Conservation (phyloP, 1,140 invertebrate genomes). For the Schmidtea mediterranea region DNA sequence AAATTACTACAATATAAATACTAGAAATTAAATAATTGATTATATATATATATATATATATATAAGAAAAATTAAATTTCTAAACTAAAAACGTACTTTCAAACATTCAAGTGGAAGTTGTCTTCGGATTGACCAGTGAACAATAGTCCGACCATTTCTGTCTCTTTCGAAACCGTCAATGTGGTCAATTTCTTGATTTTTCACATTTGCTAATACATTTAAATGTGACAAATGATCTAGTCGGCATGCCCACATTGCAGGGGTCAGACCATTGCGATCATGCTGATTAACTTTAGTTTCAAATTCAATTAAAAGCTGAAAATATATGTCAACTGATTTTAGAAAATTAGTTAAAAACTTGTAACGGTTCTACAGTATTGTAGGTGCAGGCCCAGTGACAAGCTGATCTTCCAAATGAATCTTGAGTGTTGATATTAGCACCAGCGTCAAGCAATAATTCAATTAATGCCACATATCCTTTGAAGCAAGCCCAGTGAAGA, state of each 20-base stretch:
- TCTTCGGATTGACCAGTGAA: constrained; percentile 24
- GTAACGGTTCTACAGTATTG: constrained; percentile 16
- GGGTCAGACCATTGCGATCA: constrained; percentile 23
- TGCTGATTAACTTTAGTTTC: constrained; percentile 14
- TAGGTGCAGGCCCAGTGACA: constrained; percentile 24
- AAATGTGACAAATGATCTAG: constrained; percentile 25
- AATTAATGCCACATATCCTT: constrained; percentile 18
- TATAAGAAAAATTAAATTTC: no score
- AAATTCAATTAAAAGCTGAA: constrained; percentile 16
- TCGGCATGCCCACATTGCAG: constrained; percentile 27
- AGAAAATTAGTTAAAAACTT: constrained; percentile 11
- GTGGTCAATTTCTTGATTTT: constrained; percentile 12
- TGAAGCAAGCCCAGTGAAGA: constrained; percentile 23
- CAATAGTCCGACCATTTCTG: constrained; percentile 21
- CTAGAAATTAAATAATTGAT: not conserved
- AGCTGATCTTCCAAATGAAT: constrained; percentile 17
- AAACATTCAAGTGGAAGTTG: constrained; percentile 24
- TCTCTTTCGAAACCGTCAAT: constrained; percentile 21
- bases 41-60: no score
- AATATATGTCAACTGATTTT: not conserved
- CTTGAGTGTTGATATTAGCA: constrained; percentile 19
- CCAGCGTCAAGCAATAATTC: constrained; percentile 17
- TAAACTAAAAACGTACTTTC: constrained; percentile 12
- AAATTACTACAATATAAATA: not conserved
- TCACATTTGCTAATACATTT: constrained; percentile 15